Conservation (phyloP, 23 tunicate genomes). For the Clavelina lepadiformis region DNA sequence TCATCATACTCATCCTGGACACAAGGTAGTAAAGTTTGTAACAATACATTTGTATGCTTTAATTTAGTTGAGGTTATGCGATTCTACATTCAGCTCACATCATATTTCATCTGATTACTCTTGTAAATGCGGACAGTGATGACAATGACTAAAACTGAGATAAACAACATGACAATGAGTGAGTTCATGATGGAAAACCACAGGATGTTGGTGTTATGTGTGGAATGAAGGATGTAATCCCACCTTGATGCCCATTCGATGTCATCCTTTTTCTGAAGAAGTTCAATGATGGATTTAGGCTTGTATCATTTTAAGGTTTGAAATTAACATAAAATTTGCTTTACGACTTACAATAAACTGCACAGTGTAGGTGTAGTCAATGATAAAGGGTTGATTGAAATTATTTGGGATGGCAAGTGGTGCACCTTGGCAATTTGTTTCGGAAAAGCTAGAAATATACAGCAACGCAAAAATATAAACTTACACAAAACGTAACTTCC, state of each 20-base stretch:
- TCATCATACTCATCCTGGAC: no score
- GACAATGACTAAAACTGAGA: constrained; percentile 99
- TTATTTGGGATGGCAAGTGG: constrained; percentile 51
- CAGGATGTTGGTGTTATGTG: constrained; percentile 88
- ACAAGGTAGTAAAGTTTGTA: no score
- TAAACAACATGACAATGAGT: constrained; percentile 84
- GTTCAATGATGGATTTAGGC: no score
- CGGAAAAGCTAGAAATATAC: neutral
- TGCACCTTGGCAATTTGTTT: constrained; percentile 40
- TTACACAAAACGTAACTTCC: no score
- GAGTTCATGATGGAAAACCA: constrained; percentile 99
- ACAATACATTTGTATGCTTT: no score
- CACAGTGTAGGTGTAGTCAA: constrained; percentile 68
- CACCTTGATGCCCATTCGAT: constrained; percentile 97
- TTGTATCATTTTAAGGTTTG: no score
- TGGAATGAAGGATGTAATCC: constrained; percentile 91
- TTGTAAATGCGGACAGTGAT: constrained; percentile 84
- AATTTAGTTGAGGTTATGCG: no score
- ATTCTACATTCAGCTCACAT: constrained; percentile 80
- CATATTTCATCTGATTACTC: constrained; percentile 81
- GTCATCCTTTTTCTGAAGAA: constrained; percentile 32
- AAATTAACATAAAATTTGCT: no score
- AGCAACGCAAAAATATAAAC: neutral
- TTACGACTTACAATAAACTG: constrained; percentile 43
- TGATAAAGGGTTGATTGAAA: constrained; percentile 18